Base-by-base conservation (phyloP, 64 coral and sea anemone genomes). In the Pocillopora verrucosa region DNA sequence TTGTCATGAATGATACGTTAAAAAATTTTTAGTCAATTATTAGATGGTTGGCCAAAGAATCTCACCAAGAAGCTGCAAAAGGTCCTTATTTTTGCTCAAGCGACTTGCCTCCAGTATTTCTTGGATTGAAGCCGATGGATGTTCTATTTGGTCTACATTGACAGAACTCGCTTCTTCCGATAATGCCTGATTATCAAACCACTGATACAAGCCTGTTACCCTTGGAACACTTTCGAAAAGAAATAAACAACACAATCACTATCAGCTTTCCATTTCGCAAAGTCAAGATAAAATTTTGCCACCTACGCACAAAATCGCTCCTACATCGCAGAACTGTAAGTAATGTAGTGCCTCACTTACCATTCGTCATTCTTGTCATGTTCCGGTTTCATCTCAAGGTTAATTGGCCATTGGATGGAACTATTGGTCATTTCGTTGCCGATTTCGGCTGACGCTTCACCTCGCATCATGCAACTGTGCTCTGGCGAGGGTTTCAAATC, bases 101-200 rank as follows among this genome's bases (percentile, higher is more conserved):
- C 82, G 82, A 58, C 82, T 85, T 85, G 82, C 82, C 72, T 85
- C 82, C 11, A 85, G 82, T 85, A 85, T 85, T 85, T 85, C 82
- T 68, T 85, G 82, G 65, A 85, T 85, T 25, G 82, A 85, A 67
- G 82, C 63, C 22, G 67, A 72, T 0, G 56, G 82, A 72, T 63
- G 35, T 20, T 85, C 82, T 41, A 85, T 20, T 4, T 85, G 82
- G 72, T 85, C 82, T 12, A 85, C 82, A 72, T 85, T 85, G 30
- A 85, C 64, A 13, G 82, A 85, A 57, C 82, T 85, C 20, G 72
- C 82, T 57, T 63, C 82, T 72, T 85, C 82, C 6, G 82, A 85
- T 13, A 85, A 24, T 72, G 19, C 82, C 57, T 85, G 82, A 38
- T 72, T 85, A 0, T 72, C 82, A 85, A 72, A 85, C 82, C 82